Conservation (phyloP, 64 coral and sea anemone species). For the Astreopora myriophthalma region DNA sequence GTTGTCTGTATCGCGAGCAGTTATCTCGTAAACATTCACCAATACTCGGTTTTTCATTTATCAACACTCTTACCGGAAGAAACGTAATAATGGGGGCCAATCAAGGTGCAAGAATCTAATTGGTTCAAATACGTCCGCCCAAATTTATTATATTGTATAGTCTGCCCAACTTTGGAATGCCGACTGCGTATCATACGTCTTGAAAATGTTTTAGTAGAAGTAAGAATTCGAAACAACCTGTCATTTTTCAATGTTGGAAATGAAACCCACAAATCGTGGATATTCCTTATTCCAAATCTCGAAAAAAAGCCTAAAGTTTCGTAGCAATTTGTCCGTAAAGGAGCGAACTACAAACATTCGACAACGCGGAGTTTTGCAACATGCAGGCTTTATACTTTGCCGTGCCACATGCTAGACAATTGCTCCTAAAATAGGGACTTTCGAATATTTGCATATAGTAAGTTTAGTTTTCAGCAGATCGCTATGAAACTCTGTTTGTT, state of each 20-base stretch:
- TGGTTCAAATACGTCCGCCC: conserved; percentile 20
- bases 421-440: too few relatives aligned
- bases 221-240: not conserved
- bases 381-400: too few relatives aligned
- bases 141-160: not conserved
- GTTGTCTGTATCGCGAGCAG: not conserved
- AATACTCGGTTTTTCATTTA: conserved; percentile 14
- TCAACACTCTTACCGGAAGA: conserved; percentile 30
- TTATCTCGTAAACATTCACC: not conserved
- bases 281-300: not conserved
- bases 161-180: not conserved
- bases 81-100: not conserved
- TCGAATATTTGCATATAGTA: too few relatives aligned
- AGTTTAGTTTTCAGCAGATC: too few relatives aligned
- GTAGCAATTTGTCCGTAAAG: too few relatives aligned
- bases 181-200: not conserved
- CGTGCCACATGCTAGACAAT: too few relatives aligned
- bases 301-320: not conserved
- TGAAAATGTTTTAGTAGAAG: not conserved
- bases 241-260: not conserved
- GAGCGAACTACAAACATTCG: too few relatives aligned
- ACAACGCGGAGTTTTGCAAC: too few relatives aligned
- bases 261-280: not conserved
- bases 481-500: too few relatives aligned
- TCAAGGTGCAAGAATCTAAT: conserved; percentile 1